Evolutionary conservation across 2,113 vertebrate genomes (phyloP), one percentile per base, ranked within the genome.

Genomic region (Perca schrenkii): DNA sequence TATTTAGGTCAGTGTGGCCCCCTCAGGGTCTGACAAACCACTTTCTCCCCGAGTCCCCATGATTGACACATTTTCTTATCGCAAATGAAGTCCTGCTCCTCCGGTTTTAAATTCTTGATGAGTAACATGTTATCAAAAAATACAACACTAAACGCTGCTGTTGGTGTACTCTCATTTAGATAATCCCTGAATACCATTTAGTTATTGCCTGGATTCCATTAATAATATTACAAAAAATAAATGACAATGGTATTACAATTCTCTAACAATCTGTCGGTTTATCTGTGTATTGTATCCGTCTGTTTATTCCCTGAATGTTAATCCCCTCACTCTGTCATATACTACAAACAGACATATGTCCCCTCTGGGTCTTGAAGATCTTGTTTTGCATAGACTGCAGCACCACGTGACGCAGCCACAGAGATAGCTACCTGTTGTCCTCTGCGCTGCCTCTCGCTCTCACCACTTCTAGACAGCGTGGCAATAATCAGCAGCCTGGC

Each of bases 1-100:
- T 94, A 95, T 95, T 95, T 95, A 94, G 95, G 95, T 95, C 95
- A 95, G 85, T 90, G 90, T 89, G 92, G 78, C 80, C 92, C 94
- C 94, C 94, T 93, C 90, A 71, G 94, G 94, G 91, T 89, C 91
- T 92, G 91, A 93, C 92, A 91, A 93, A 94, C 89, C 93, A 92
- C 92, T 91, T 92, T 93, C 92, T 94, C 92, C 88, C 80, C 17
- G 88, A 92, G 86, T 92, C 89, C 73, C 88, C 56, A 31, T 95
- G 95, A 95, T 86, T 95, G 95, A 95, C 94, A 94, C 87, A 22
- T 91, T 93, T 86, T 86, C 92, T 95, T 90, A 95, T 93, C 16
- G 63, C 80, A 74, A 86, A 89, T 69, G 95, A 95, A 94, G 93
- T 92, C 89, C 83, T 79, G 80, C 87, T 93, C 88, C 93, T 90